Evolutionary conservation across 30 jellyfish, hydroid and myxozoan species (phyloP), one percentile per base, ranked within the genome.

Genomic region (Catostylus mosaicus): DNA sequence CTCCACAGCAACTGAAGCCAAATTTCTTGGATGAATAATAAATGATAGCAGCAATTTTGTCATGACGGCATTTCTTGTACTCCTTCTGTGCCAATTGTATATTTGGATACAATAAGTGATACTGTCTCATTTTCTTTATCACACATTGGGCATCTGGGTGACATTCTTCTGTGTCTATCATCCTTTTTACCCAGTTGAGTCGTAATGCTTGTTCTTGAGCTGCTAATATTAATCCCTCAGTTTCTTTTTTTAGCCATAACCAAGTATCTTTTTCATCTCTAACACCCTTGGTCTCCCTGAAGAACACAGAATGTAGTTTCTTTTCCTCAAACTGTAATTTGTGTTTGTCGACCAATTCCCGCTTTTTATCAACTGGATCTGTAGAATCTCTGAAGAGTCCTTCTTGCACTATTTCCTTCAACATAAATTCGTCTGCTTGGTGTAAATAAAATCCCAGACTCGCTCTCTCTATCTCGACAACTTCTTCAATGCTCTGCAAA

Each of bases 181-280:
- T 43, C 32, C 69, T 56, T 26, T 26, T 56, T 56, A 56, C 32
- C 69, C 69, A 56, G 32, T 56, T 56, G 29, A 26, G 7, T 26
- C 69, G 29, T 26, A 56, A 56, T 26, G 69, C 69, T 26, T 56
- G 69, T 16, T 56, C 60, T 26, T 61, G 74, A 8, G 74, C 74
- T 6, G 74, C 43, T 8, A 61, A 14, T n/a, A 61, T 26, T 8
- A 26, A 6, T 34, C 74, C 74, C 40, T 34, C 43, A 12, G 31
- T 26, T 61, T 43, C 56, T 8, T 61, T 8, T 43, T 61, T 61
- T 6, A 20, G 74, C 74, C 74, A 61, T 19, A 8, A 14, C 74
- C 74, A 61, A 8, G 74, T 8, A 14, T 26, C 43, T 34, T 18
- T 26, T 61, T 61, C 43, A 26, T 61, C 43, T 61, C 74, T 19